These are phyloP conservation scores for Brachyptera risi DNA, from an alignment of 2,888 invertebrate species.

Conservation along the genomic window DNA sequence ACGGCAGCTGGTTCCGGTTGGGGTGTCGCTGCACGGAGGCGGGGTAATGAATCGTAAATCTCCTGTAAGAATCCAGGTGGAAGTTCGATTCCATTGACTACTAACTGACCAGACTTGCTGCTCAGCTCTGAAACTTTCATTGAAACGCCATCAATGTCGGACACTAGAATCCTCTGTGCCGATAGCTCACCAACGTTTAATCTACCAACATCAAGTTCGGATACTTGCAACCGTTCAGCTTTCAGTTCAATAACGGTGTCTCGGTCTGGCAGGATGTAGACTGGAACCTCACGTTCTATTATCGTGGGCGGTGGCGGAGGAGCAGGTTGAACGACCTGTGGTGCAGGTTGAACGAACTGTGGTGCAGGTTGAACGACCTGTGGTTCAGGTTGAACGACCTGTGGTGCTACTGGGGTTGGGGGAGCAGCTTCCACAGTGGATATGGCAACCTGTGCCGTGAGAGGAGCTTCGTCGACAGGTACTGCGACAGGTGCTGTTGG, in stretches of 20 bases:
- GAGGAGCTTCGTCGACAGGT: too few relatives aligned
- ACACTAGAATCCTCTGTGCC: constrained; percentile 74
- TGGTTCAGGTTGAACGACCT: not conserved
- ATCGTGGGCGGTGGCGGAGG: constrained; percentile 35
- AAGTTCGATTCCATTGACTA: constrained; percentile 63
- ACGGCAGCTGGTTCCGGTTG: constrained; percentile 39
- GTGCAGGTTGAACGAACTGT: not conserved
- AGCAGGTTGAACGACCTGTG: not conserved
- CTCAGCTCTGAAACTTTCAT: constrained; percentile 68
- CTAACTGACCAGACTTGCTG: constrained; percentile 63
- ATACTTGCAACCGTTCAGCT: constrained; percentile 64
- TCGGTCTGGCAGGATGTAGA: constrained; percentile 34
- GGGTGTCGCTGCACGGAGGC: constrained; percentile 29
- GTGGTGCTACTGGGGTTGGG: not conserved
- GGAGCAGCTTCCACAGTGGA: not conserved
- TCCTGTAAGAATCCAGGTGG: constrained; percentile 65
- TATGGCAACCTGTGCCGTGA: not conserved
- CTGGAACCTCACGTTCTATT: constrained; percentile 38
- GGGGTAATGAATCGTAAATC: constrained; percentile 30
- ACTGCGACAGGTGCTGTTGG: not conserved
- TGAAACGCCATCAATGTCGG: constrained; percentile 72
- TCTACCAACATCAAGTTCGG: constrained; percentile 73
- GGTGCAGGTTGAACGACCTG: not conserved
- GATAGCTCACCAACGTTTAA: constrained; percentile 73
- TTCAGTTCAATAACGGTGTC: constrained; percentile 43